phyloP scores from a whole-genome alignment of 2,888 invertebrate genomes.

The Diaprepes abbreviatus region DNA sequence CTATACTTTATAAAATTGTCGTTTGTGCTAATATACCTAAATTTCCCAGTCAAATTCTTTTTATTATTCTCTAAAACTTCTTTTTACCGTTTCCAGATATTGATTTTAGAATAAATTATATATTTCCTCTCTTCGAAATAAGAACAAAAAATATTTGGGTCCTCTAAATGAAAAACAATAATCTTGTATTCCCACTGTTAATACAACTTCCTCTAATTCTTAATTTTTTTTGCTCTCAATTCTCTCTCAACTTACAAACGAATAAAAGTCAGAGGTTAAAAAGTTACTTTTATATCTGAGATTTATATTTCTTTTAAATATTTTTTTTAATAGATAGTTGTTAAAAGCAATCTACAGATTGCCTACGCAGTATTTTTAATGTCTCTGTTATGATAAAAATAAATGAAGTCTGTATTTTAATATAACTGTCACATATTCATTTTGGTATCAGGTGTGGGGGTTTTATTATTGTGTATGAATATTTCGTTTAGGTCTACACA shows the following conservation, averaged over 20 bases:
- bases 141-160: neutral
- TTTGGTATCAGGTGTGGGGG: neutral
- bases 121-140: neutral
- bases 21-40: neutral
- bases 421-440: neutral
- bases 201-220: no score
- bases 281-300: no score
- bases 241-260: no score
- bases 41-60: neutral
- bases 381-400: neutral
- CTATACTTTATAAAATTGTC: no score
- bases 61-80: neutral
- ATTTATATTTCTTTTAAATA: no score
- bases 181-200: neutral
- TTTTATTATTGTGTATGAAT: no score
- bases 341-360: no score
- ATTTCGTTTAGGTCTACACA: no score
- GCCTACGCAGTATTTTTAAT: no score
- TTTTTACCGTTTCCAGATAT: neutral
- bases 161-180: neutral
- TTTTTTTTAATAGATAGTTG: no score
- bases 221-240: no score
- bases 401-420: neutral
- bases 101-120: conserved; percentile 1
- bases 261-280: no score